phyloP scores from a whole-genome alignment of 1,140 invertebrate genomes.

The Archivesica marissinica region DNA sequence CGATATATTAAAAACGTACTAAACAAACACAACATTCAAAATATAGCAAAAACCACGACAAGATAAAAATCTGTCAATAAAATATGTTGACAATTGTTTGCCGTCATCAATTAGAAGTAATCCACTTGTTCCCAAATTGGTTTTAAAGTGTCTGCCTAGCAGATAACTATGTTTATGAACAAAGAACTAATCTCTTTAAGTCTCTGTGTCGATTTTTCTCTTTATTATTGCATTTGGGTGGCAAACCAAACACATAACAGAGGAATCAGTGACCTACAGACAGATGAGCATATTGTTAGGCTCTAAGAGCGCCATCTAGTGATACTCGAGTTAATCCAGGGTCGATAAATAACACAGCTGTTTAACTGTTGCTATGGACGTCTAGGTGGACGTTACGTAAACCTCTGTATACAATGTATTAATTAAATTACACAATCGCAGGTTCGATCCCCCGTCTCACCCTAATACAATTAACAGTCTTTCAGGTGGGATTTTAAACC shows the following conservation, averaged over 20 bases:
- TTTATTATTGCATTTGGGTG: conserved; percentile 49
- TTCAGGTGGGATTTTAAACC: no score
- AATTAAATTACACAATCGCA: no score
- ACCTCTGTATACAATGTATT: no score
- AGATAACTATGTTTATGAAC: conserved; percentile 38
- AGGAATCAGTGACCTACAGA: conserved; percentile 5
- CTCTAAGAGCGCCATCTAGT: background rate
- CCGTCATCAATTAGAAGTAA: conserved; percentile 39
- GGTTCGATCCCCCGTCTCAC: no score
- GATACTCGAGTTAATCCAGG: conserved; percentile 15
- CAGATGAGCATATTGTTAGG: conserved; percentile 4
- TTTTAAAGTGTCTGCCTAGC: conserved; percentile 34
- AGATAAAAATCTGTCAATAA: conserved; percentile 51
- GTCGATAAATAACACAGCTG: conserved; percentile 28
- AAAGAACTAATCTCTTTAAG: conserved; percentile 35
- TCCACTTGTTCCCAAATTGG: conserved; percentile 53
- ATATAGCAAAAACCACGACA: background rate
- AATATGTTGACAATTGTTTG: conserved; percentile 19
- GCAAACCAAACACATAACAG: conserved; percentile 14
- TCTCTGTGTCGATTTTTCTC: conserved; percentile 45
- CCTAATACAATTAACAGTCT: no score
- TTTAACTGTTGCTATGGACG: conserved; percentile 17
- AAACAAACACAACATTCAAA: no score
- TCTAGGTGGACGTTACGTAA: no score
- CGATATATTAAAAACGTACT: no score